Conservation (phyloP, 1,140 invertebrate species). For the Myzus persicae region DNA sequence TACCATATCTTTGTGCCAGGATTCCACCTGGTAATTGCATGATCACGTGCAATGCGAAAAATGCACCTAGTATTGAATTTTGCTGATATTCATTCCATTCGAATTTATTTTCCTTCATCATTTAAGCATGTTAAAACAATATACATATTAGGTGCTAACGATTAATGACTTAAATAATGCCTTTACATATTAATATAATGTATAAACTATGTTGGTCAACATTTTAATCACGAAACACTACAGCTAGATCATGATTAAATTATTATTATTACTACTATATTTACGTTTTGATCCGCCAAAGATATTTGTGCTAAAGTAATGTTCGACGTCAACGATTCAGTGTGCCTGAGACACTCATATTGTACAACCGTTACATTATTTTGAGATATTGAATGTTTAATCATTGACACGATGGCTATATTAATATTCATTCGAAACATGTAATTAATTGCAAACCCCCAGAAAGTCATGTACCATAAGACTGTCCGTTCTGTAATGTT, state of each 20-base stretch:
- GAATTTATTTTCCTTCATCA: slow-evolving; percentile 65
- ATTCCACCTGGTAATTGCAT: slow-evolving; percentile 79
- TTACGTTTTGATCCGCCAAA: background rate
- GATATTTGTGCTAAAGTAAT: background rate
- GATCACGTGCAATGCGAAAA: slow-evolving; percentile 78
- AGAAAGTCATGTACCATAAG: slow-evolving; percentile 74
- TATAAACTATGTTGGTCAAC: background rate
- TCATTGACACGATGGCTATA: slow-evolving; percentile 86
- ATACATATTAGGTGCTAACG: background rate
- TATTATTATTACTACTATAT: background rate
- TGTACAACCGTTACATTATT: background rate
- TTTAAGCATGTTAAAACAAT: background rate
- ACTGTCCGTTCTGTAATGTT: slow-evolving; percentile 66
- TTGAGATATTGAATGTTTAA: slow-evolving; percentile 63
- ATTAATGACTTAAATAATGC: background rate
- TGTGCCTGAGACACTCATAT: background rate
- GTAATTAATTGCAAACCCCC: slow-evolving; percentile 80
- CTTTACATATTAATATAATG: too few relatives aligned
- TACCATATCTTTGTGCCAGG: slow-evolving; percentile 75
- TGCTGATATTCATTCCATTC: slow-evolving; percentile 76
- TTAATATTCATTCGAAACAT: slow-evolving; percentile 83
- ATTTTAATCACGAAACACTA: background rate
- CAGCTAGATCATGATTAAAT: background rate
- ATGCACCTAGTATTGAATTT: slow-evolving; percentile 74
- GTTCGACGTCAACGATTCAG: background rate